phyloP scores from a whole-genome alignment of 2,113 vertebrate genomes.

The Apaloderma vittatum region DNA sequence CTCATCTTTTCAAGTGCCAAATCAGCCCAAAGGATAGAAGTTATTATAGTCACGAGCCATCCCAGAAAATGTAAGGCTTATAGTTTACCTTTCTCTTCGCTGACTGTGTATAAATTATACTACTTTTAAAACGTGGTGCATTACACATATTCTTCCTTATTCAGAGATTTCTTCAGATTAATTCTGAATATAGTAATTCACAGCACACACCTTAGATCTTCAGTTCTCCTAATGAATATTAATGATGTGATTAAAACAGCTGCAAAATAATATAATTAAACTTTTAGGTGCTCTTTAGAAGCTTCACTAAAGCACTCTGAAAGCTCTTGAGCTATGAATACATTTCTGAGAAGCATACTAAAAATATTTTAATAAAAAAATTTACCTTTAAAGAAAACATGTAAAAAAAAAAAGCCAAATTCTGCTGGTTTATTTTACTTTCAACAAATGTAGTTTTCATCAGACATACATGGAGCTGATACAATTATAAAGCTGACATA shows the following conservation, averaged over 20 bases:
- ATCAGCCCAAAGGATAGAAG: not conserved
- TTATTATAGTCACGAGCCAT: not conserved
- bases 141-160: not conserved
- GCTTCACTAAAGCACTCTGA: not conserved
- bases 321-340: not conserved
- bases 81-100: not conserved
- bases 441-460: not conserved
- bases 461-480: not conserved
- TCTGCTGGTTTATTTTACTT: not conserved
- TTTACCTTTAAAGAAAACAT: not conserved
- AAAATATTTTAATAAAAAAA: not conserved
- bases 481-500: not conserved
- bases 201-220: not conserved
- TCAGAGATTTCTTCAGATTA: not conserved
- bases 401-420: not conserved
- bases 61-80: not conserved
- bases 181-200: not conserved
- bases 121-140: not conserved
- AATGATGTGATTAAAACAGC: slow-evolving; percentile 39
- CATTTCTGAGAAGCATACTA: not conserved
- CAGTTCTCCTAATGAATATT: not conserved
- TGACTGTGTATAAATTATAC: not conserved
- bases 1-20: not conserved
- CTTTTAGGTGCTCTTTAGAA: not conserved
- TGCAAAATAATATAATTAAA: slow-evolving; percentile 14